These are phyloP conservation scores for Axea sp. DNA, from an alignment of 2,888 invertebrate genomes.

Conservation along the genomic window DNA sequence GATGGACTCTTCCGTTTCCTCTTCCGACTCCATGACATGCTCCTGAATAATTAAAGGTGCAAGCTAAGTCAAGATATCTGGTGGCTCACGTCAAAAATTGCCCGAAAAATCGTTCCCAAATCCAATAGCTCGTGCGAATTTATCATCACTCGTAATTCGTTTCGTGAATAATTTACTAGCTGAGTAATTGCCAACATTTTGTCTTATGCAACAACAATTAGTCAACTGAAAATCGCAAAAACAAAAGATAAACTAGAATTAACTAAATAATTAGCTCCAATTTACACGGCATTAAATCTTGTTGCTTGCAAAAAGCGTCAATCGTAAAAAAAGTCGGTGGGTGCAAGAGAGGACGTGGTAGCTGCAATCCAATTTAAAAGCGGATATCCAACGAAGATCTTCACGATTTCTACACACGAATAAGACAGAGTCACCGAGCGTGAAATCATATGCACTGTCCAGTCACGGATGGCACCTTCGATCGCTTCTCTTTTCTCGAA, in stretches of 20 bases:
- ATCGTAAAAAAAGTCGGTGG: constrained; percentile 59
- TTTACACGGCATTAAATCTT: constrained; percentile 41
- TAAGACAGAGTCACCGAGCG: constrained; percentile 76
- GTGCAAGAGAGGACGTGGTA: constrained; percentile 66
- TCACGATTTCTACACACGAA: constrained; percentile 80
- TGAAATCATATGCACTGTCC: constrained; percentile 80
- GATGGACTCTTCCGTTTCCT: constrained; percentile 65
- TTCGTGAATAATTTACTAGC: constrained; percentile 24
- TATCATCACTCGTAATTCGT: no score
- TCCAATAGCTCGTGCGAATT: no score
- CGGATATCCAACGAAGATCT: constrained; percentile 79
- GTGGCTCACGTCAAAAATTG: no score
- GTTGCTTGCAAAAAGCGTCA: constrained; percentile 49
- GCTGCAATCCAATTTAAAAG: constrained; percentile 79
- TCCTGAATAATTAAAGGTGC: constrained; percentile 43
- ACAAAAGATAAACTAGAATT: constrained; percentile 35
- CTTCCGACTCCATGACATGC: constrained; percentile 56
- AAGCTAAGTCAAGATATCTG: constrained; percentile 16
- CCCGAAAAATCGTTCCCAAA: no score
- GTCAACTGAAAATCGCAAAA: constrained; percentile 34
- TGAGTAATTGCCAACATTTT: constrained; percentile 26
- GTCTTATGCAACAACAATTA: constrained; percentile 42
- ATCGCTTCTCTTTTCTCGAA: constrained; percentile 67
- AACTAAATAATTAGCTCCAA: constrained; percentile 45
- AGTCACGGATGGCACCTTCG: constrained; percentile 79